Base-by-base conservation (phyloP, 53 echinoderm and acorn worm species). In the Temnopleurus reevesii region DNA sequence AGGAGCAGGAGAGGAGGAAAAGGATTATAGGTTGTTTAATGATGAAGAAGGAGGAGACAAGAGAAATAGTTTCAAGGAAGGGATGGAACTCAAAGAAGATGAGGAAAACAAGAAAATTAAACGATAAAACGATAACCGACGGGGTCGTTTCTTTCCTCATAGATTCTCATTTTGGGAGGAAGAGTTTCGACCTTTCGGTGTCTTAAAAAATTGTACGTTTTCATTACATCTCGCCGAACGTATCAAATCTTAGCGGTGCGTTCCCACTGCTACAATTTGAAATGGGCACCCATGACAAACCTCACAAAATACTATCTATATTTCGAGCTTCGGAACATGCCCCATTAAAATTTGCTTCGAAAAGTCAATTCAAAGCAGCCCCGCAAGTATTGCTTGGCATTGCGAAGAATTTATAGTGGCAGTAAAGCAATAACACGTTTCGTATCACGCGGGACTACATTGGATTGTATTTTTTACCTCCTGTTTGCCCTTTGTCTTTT, bases 171-270 rank as follows among this genome's bases (percentile, higher is more conserved):
- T 63, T 63, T 31, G 63, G 33, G 18, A 63, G 34, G 17, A 63
- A 63, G 63, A 63, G 63, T 63, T 63, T 63, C 63, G 63, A 63
- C 63, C 63, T 63, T 63, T 63, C 63, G 34, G 63, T 33, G 63
- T 63, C 63, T 63, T 63, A 31, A 63, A 63, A 63, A 63, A 59
- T n/a, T 63, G 63, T 63, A 63, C 63, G 33, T 63, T 63, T 63
- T 63, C 30, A 63, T 63, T 63, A 63, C 63, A 2, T 33, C 30
- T 0, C 63, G 63, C 34, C 15, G 31, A 33, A 31, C 17, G 30
- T 63, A 63, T 3, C 34, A 56, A 31, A 31, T 63, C 63, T 34
- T 17, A 63, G 34, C 31, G 12, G 63, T 4, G 3, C 23, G 63
- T 63, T 63, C 63, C 1, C 63, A 63, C 63, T 33, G 63, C 30